Percentiles rank a stretch among this genome's conserved stretches.
phyloP scores from a whole-genome alignment of 2,113 vertebrate genomes.

The Nesogale talazaci region DNA sequence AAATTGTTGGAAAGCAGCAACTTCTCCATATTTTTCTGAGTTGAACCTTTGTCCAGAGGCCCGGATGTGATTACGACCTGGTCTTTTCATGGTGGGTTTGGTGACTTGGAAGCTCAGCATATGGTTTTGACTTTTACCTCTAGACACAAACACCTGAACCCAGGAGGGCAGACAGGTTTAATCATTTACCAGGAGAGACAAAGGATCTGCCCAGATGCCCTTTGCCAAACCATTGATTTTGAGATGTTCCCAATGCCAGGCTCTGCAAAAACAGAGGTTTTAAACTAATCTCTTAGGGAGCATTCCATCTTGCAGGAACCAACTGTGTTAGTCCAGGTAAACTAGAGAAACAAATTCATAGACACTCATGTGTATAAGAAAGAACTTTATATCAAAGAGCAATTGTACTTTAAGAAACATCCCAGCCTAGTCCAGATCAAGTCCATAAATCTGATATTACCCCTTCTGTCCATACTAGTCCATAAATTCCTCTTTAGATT shows the following conservation, averaged over 20 bases:
- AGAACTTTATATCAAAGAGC: no score
- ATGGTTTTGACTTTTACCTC: background rate
- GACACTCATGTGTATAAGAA: no score
- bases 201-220: background rate
- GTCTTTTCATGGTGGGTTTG: background rate
- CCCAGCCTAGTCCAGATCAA: no score
- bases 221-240: background rate
- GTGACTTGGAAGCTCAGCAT: background rate
- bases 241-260: background rate
- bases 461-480: no score
- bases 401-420: no score
- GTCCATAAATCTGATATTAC: no score
- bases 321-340: no score
- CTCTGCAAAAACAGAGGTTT: conserved; percentile 15
- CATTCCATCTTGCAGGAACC: no score
- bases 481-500: no score
- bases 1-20: background rate
- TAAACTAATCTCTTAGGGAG: background rate
- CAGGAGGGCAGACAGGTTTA: background rate
- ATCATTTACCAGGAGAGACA: background rate
- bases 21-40: conserved; percentile 22
- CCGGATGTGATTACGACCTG: background rate
- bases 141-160: background rate
- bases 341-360: no score
- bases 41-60: background rate